These are phyloP conservation scores for Heloderma charlesbogerti DNA, from an alignment of 2,113 vertebrate species.

Conservation along the genomic window DNA sequence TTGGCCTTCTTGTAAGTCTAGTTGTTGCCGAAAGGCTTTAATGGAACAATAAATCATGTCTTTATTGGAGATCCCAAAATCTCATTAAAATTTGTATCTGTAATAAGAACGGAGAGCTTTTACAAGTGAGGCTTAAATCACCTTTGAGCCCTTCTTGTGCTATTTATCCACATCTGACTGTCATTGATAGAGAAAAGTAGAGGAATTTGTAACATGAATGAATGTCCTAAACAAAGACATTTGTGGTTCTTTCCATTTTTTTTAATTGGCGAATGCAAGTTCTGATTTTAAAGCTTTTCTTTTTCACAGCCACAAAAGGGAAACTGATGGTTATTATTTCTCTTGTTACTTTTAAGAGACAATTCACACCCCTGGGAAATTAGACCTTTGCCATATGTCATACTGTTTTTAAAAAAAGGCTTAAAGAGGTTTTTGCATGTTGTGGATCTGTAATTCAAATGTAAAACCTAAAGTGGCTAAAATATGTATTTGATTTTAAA, in stretches of 20 bases:
- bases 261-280: background rate
- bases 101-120: background rate
- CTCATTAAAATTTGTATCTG: background rate
- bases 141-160: background rate
- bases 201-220: background rate
- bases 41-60: background rate
- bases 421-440: background rate
- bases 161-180: background rate
- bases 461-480: background rate
- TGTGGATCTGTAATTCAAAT: background rate
- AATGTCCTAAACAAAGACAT: background rate
- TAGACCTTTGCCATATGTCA: background rate
- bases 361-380: background rate
- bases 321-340: background rate
- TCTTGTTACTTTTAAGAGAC: slow-evolving; percentile 6
- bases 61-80: background rate
- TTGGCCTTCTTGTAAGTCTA: background rate
- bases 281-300: background rate
- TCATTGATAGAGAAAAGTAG: background rate
- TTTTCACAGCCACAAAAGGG: background rate
- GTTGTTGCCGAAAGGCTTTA: background rate
- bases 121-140: background rate
- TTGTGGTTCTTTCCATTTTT: background rate
- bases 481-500: background rate
- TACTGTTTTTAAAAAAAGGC: background rate